Evolutionary conservation across 2,113 vertebrate species (phyloP).

Genomic region (Cinclus cinclus): DNA sequence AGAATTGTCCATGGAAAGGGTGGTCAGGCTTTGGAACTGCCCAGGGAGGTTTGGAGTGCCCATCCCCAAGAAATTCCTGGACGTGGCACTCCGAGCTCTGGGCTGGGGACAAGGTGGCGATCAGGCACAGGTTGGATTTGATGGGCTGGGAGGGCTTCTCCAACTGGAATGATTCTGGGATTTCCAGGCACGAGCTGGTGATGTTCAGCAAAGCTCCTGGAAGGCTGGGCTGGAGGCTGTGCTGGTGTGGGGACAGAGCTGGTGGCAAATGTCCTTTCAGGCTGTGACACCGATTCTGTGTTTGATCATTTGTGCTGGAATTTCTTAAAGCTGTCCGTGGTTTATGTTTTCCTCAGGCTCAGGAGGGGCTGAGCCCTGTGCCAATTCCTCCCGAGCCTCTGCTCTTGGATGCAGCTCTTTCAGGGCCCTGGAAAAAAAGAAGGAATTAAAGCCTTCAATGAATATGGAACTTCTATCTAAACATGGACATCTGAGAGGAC

Average conservation of each 20-base stretch:
- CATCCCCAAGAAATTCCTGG: not conserved
- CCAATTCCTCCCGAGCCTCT: accelerated
- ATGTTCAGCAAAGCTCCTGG: not conserved
- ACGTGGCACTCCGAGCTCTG: accelerated
- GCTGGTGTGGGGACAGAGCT: not conserved
- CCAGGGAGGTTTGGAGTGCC: not conserved
- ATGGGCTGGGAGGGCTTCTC: not conserved
- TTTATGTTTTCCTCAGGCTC: not conserved
- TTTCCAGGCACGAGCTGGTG: accelerated
- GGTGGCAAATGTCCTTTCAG: not conserved
- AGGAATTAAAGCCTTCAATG: not conserved
- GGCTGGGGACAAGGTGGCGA: not conserved
- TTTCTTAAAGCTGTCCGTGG: not conserved
- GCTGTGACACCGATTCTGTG: accelerated
- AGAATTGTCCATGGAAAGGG: accelerated
- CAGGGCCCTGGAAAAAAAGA: not conserved
- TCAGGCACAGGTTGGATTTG: accelerated
- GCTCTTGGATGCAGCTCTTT: not conserved
- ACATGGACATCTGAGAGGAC: not conserved
- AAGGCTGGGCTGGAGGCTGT: not conserved
- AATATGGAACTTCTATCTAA: not conserved
- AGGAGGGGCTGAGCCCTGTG: not conserved
- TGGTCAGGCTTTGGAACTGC: accelerated
- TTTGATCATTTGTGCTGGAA: not conserved
- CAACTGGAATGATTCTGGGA: accelerated